These are phyloP conservation scores for Sweltsa coloradensis DNA, from an alignment of 1,140 invertebrate genomes.

Conservation along the genomic window DNA sequence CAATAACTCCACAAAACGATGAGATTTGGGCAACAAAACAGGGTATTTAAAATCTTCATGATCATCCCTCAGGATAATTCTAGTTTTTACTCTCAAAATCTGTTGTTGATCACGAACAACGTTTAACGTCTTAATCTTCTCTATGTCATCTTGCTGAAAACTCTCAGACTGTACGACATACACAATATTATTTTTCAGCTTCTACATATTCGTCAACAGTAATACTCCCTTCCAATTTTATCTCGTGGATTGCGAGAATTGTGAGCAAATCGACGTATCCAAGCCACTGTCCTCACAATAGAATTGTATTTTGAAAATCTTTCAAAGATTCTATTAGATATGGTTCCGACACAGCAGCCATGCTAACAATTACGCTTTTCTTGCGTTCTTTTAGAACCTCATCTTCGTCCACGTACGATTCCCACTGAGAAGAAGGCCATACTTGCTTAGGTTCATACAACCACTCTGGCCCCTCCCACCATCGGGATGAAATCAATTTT, in stretches of 20 bases:
- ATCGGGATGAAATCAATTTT: conserved; percentile 23
- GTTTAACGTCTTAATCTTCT: neutral
- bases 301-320: conserved; percentile 19
- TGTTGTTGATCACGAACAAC: neutral
- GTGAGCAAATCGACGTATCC: conserved; percentile 20
- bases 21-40: conserved; percentile 12
- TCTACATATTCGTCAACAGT: conserved; percentile 4
- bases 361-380: neutral
- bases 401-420: conserved; percentile 14
- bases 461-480: conserved; percentile 30
- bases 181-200: conserved; percentile 6
- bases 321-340: conserved; percentile 4
- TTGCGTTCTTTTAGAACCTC: neutral
- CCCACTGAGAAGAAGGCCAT: conserved; percentile 21
- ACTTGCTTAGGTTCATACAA: conserved; percentile 12
- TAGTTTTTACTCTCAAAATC: conserved; percentile 6
- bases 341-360: neutral
- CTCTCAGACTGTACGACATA: conserved; percentile 6
- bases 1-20: conserved; percentile 5
- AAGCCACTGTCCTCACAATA: conserved; percentile 20
- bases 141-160: neutral
- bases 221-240: conserved; percentile 2
- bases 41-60: conserved; percentile 8
- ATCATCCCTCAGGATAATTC: neutral
- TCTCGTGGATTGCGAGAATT: conserved; percentile 11